Base-by-base conservation (phyloP, 2,888 invertebrate species). In the Ptilodon capucinus region DNA sequence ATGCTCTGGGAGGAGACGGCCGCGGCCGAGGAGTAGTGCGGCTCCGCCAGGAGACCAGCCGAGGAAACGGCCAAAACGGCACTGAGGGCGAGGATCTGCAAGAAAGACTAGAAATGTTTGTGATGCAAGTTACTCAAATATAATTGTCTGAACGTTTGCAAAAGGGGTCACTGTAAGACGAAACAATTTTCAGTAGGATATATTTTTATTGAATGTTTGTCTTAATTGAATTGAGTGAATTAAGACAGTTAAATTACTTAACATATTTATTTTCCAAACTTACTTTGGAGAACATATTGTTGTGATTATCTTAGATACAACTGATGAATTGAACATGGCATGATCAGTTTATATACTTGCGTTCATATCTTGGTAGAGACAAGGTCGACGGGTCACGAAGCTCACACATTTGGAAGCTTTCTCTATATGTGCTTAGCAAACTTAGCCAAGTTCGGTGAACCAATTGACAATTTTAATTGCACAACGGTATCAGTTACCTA, bases 1-100 rank as follows among this genome's bases (percentile, higher is more conserved):
- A 89, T 85, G 68, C 83, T 84, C 62, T 92, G 92, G 13, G 89
- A 83, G 18, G 84, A 85, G 18, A 88, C 84, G 1, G 85, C 86
- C 2, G 68, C 79, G 7, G 84, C 81, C 0, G 78, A 64, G 19
- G 86, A 79, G 62, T 86, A 84, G 68, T 90, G 89, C 34, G 76
- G 71, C n/a, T 92, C 68, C 0, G 81, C 69, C 51, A 86, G 51
- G 25, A 86, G 75, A 41, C 84, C 85, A 11, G 86, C 85, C 35
- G 74, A 55, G 23, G 88, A 76, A 28, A 91, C 78, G 30, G 85
- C 84, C 68, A 88, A 56, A 50, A 87, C 60, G 47, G 86, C 80
- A 68, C 82, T 71, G 57, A 89, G 40, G 40, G 74, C 64, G n/a
- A 85, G 39, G 42, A 86, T 69, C 86, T 86, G 61, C n/a, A 70